These are phyloP conservation scores for Lanius collurio DNA, from an alignment of 2,113 vertebrate genomes.

Conservation along the genomic window DNA sequence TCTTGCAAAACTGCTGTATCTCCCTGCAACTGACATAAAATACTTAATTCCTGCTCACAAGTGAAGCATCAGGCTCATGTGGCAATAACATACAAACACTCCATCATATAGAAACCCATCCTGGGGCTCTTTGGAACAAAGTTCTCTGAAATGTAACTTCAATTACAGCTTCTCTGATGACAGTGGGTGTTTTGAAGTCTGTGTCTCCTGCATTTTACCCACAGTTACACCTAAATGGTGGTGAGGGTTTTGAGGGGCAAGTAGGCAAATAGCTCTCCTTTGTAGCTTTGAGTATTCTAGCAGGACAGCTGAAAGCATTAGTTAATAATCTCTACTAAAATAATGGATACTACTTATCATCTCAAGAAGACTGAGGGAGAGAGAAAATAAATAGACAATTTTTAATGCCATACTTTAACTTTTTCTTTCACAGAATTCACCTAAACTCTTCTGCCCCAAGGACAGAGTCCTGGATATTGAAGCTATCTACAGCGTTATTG, in stretches of 20 bases:
- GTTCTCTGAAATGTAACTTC: not conserved
- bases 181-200: not conserved
- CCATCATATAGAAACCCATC: not conserved
- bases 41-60: not conserved
- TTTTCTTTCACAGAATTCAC: conserved; percentile 84
- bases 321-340: not conserved
- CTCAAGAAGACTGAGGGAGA: not conserved
- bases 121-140: not conserved
- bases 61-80: not conserved
- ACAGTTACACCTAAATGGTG: not conserved
- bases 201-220: not conserved
- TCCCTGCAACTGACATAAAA: not conserved
- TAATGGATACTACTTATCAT: not conserved
- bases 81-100: not conserved
- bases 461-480: conserved; percentile 89
- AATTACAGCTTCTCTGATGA: not conserved
- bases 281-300: not conserved
- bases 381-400: not conserved
- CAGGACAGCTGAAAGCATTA: not conserved
- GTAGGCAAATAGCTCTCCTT: not conserved
- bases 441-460: conserved; percentile 89
- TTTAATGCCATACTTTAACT: not conserved
- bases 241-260: not conserved
- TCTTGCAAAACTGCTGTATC: not conserved
- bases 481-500: conserved; percentile 91